Conservation (phyloP, 1,140 invertebrate genomes). For the Cydia splendana region DNA sequence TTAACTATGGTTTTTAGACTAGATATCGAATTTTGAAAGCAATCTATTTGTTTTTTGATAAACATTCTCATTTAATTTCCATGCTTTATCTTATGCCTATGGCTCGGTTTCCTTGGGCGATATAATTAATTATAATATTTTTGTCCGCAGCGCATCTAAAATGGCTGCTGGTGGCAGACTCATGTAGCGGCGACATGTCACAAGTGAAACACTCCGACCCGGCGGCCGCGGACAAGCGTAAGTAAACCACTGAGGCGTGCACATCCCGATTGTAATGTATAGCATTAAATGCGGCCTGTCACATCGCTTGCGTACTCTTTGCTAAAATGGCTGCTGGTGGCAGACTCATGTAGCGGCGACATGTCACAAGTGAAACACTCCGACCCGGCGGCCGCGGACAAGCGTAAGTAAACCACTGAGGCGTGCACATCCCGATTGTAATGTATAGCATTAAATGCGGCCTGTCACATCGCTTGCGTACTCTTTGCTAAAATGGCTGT, state of each 20-base stretch:
- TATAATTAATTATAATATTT: not conserved
- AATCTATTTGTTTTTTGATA: too few species aligned
- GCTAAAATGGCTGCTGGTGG: slow-evolving; percentile 43
- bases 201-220: slow-evolving; percentile 63
- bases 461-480: too few species aligned
- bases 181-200: slow-evolving; percentile 58
- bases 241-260: slow-evolving; percentile 37
- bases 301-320: too few species aligned
- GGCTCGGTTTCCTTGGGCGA: not conserved
- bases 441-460: not conserved
- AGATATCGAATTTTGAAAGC: too few species aligned
- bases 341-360: slow-evolving; percentile 54
- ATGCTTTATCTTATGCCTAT: too few species aligned
- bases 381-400: slow-evolving; percentile 53
- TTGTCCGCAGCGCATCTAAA: slow-evolving; percentile 54
- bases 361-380: slow-evolving; percentile 64
- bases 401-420: slow-evolving; percentile 53
- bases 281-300: too few species aligned
- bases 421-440: not conserved
- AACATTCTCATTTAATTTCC: too few species aligned
- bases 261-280: not conserved
- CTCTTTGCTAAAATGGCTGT: slow-evolving; percentile 35
- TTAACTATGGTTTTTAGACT: too few species aligned
- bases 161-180: slow-evolving; percentile 54
- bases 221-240: slow-evolving; percentile 59